phyloP scores from a whole-genome alignment of 2,888 invertebrate genomes.

The Arrhopalites spinosus region DNA sequence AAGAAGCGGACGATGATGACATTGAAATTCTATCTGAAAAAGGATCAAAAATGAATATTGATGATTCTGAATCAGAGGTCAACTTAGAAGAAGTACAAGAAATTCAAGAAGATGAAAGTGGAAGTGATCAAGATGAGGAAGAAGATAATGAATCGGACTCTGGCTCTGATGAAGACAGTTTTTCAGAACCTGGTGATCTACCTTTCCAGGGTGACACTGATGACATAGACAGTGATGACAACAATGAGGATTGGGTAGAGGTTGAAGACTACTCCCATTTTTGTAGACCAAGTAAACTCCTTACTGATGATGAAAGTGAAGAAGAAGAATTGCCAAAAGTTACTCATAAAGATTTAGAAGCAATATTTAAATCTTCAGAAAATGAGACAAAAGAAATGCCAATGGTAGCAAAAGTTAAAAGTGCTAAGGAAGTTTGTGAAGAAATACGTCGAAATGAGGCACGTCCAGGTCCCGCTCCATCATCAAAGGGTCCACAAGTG shows the following conservation, averaged over 20 bases:
- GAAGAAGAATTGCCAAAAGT: background rate
- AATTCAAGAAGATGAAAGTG: background rate
- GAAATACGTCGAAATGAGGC: background rate
- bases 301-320: background rate
- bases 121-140: background rate
- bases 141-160: background rate
- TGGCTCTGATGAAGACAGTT: background rate
- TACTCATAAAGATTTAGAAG: background rate
- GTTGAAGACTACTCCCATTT: background rate
- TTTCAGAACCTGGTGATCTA: background rate
- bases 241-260: background rate
- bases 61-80: too few species aligned
- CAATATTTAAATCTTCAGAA: background rate
- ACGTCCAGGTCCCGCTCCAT: background rate
- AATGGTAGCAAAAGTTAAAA: slow-evolving; percentile 2
- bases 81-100: background rate
- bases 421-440: background rate
- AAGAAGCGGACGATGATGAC: background rate
- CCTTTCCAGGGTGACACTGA: background rate
- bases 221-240: background rate
- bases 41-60: too few species aligned
- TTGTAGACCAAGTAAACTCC: background rate
- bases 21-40: too few species aligned
- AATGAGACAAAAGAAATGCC: background rate
- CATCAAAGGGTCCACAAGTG: background rate